Evolutionary conservation across 2,888 invertebrate genomes (phyloP), one percentile per base, ranked within the genome.

Genomic region (Amphipyra berbera): DNA sequence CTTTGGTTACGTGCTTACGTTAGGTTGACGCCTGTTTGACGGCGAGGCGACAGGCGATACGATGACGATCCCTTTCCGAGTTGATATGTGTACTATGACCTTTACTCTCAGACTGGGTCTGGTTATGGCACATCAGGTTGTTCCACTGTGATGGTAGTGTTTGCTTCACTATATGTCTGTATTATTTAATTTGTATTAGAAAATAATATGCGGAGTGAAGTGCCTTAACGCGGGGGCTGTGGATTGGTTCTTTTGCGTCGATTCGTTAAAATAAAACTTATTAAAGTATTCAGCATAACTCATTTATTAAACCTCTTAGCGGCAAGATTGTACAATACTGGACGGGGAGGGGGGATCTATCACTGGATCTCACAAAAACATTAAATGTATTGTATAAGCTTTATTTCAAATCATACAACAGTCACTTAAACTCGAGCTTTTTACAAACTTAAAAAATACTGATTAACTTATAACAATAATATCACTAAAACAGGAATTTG

Each of bases 171-270:
- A 42, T 37, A 35, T 44, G 38, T 58, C 52, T 47, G 61, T 63
- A 52, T 33, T 13, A 35, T 72, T 58, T 63, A 9, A 45, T 57
- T 71, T 61, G 45, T 67, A 52, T 49, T 61, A 62, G 49, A 48
- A 64, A 57, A 38, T 64, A 68, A 73, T 70, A 71, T 68, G 76
- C 73, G 78, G 76, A 75, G 80, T 74, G 77, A 82, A 84, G 84
- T 84, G 84, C 84, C 84, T 84, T 84, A 83, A 76, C 58, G 54
- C 54, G 70, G 76, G 79, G 83, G 76, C 75, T 61, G 52, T 63
- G 67, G 65, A 73, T 67, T 68, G 68, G 56, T 74, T 78, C 53
- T 58, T 76, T 78, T 78, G 71, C 68, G 68, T 71, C 54, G 65
- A 61, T 75, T 69, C 46, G 69, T 73, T 61, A 42, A 60, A 78